A percentile compares a stretch with the other conserved stretches of the same genome.
These are phyloP conservation scores for Artibeus lituratus DNA, from an alignment of 2,797 vertebrate species.

Conservation along the genomic window DNA sequence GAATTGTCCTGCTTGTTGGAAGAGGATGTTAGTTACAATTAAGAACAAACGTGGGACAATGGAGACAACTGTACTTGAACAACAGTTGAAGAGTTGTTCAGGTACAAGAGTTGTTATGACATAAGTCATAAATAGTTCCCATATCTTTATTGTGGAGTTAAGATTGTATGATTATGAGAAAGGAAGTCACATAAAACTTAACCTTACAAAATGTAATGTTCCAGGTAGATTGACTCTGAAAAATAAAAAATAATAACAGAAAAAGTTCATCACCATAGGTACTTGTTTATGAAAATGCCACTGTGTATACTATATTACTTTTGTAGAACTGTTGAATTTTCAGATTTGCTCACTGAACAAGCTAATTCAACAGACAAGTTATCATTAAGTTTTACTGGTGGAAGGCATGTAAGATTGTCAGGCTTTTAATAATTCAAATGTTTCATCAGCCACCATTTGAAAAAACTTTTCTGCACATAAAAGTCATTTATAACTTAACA, in stretches of 20 bases:
- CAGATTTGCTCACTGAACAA: constrained; percentile 61
- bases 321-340: constrained; percentile 67
- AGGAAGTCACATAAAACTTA: constrained; percentile 27
- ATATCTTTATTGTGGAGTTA: not conserved
- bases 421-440: constrained; percentile 65
- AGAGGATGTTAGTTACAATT: constrained; percentile 26
- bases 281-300: constrained; percentile 62
- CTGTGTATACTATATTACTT: constrained; percentile 43
- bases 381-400: constrained; percentile 69
- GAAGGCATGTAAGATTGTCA: constrained; percentile 55
- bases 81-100: too few species aligned
- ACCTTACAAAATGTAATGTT: constrained; percentile 42
- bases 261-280: constrained; percentile 56
- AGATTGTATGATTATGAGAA: constrained; percentile 9
- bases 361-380: constrained; percentile 67
- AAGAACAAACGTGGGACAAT: not conserved
- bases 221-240: constrained; percentile 39
- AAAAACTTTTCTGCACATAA: not conserved
- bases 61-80: too few species aligned
- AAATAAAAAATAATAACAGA: constrained; percentile 62
- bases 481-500: constrained; percentile 29
- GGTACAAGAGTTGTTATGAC: too few species aligned
- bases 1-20: not conserved
- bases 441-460: constrained; percentile 36
- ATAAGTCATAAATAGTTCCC: not conserved